These are phyloP conservation scores for Gambusia yucatana DNA, from an alignment of 2,797 vertebrate genomes.

Conservation along the genomic window DNA sequence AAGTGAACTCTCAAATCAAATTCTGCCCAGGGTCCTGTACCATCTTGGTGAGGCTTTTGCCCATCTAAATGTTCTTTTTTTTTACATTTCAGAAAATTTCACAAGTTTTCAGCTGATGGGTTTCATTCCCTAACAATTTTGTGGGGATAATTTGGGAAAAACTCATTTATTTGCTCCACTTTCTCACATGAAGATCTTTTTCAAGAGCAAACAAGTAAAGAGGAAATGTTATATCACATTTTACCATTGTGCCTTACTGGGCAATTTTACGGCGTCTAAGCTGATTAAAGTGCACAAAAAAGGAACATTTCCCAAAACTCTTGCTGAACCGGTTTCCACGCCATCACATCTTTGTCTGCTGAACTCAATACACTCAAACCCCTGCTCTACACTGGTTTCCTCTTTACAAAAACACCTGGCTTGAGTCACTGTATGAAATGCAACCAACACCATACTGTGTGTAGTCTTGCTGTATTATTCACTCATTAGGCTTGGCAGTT, in stretches of 20 bases:
- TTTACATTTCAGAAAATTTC: neutral
- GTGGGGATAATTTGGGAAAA: neutral
- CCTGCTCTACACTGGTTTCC: slow-evolving; percentile 35
- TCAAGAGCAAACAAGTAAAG: neutral
- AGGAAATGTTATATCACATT: slow-evolving; percentile 1
- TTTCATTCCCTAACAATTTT: neutral
- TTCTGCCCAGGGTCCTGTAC: neutral
- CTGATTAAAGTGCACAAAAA: slow-evolving; percentile 7
- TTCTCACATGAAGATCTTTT: neutral
- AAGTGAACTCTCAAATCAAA: neutral
- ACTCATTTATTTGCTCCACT: neutral
- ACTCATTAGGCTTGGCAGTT: slow-evolving; percentile 53
- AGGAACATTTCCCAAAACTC: slow-evolving; percentile 14
- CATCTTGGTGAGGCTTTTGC: neutral
- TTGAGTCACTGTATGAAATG: slow-evolving; percentile 61
- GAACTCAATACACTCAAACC: slow-evolving; percentile 53
- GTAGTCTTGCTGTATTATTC: slow-evolving; percentile 44
- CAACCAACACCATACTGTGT: slow-evolving; percentile 26
- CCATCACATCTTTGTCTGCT: slow-evolving; percentile 23
- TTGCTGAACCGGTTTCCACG: slow-evolving; percentile 44
- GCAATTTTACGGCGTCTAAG: neutral
- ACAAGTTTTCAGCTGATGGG: neutral
- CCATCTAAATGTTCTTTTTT: neutral
- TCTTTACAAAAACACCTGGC: slow-evolving; percentile 65
- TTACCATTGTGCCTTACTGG: neutral